These are phyloP conservation scores for Gavialis gangeticus DNA, from an alignment of 2,113 vertebrate species.

Conservation along the genomic window DNA sequence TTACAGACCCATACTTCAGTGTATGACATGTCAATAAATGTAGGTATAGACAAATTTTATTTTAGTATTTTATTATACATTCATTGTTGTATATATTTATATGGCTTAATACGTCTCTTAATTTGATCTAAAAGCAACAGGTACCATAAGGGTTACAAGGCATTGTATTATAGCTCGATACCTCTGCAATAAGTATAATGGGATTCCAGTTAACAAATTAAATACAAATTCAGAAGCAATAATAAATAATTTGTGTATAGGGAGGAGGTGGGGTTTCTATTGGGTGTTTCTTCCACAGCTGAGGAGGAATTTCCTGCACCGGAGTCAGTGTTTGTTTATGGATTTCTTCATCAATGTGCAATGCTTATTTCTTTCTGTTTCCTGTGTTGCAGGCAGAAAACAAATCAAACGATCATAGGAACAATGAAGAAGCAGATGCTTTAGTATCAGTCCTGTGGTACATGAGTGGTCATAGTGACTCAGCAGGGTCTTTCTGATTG, in stretches of 20 bases:
- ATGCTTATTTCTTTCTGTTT: background rate
- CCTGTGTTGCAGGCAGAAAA: background rate
- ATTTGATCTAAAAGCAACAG: background rate
- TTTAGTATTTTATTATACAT: background rate
- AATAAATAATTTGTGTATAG: background rate
- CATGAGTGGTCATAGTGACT: background rate
- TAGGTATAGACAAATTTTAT: background rate
- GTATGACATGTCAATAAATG: background rate
- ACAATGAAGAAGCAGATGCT: background rate
- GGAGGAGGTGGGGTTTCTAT: background rate
- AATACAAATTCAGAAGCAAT: background rate
- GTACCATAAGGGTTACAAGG: background rate
- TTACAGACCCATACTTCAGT: background rate
- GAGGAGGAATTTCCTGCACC: background rate
- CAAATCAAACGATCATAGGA: background rate
- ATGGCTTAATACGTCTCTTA: no score
- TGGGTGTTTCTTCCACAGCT: background rate
- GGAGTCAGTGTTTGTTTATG: background rate
- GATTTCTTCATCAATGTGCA: background rate
- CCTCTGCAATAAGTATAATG: background rate
- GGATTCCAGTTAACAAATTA: background rate
- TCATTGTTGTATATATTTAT: no score
- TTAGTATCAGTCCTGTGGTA: background rate
- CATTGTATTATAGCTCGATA: background rate
- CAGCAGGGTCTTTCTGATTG: background rate